phyloP scores from a whole-genome alignment of 2,113 vertebrate genomes.

The Labeo catla region DNA sequence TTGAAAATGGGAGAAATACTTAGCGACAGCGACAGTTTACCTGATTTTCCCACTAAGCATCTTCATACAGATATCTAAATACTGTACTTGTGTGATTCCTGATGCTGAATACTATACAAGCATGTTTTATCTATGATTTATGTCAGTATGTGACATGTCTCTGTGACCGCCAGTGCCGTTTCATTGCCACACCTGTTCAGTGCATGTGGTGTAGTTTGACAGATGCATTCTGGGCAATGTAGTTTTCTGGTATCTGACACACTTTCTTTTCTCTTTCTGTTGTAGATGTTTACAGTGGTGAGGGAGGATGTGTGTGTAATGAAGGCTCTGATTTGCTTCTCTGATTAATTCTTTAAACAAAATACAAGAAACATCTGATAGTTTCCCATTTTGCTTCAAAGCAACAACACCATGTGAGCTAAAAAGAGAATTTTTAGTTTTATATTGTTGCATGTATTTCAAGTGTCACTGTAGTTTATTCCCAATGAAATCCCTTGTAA shows the following conservation, averaged over 20 bases:
- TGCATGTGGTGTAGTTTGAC: not conserved
- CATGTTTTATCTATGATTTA: not conserved
- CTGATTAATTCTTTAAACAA: slow-evolving; percentile 4
- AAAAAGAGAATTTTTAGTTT: not conserved
- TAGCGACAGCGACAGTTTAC: too few species aligned
- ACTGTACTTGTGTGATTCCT: not conserved
- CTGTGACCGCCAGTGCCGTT: not conserved
- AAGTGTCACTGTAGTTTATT: not conserved
- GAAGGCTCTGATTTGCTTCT: not conserved
- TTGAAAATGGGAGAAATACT: not conserved
- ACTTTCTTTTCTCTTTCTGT: not conserved
- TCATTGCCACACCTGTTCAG: not conserved
- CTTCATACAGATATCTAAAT: not conserved
- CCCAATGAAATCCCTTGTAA: not conserved
- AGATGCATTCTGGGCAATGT: not conserved
- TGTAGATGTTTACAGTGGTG: slow-evolving; percentile 24
- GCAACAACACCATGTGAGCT: not conserved
- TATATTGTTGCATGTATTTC: slow-evolving; percentile 25
- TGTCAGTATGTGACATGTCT: not conserved
- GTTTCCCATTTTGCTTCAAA: not conserved
- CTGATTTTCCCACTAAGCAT: not conserved
- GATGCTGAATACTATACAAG: not conserved
- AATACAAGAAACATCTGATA: not conserved
- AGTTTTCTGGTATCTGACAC: slow-evolving; percentile 1
- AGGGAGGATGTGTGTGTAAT: not conserved